These are phyloP conservation scores for Aleiodes sp. DNA, from an alignment of 1,140 invertebrate species.

Conservation along the genomic window DNA sequence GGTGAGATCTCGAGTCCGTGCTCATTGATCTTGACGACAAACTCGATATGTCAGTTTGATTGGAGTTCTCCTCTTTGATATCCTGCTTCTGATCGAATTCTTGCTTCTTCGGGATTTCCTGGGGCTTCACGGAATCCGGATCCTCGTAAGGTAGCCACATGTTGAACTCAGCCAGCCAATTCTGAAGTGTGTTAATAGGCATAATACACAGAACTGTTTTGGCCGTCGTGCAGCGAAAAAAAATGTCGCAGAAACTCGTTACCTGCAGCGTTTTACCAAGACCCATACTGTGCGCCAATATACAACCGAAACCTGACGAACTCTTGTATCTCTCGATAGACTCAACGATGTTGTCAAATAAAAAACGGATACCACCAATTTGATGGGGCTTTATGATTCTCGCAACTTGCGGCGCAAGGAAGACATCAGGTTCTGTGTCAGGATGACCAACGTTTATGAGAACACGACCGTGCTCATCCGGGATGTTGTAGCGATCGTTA, in stretches of 20 bases:
- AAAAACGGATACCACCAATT: slow-evolving; percentile 95
- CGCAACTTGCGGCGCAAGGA: slow-evolving; percentile 91
- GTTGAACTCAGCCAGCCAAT: slow-evolving; percentile 98
- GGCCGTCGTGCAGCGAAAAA: slow-evolving; percentile 88
- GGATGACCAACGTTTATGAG: slow-evolving; percentile 97
- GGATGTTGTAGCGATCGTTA: slow-evolving; percentile 91
- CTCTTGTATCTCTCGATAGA: slow-evolving; percentile 86
- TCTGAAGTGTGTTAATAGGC: slow-evolving; percentile 98
- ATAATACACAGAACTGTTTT: slow-evolving; percentile 95
- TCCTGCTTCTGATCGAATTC: slow-evolving; percentile 48
- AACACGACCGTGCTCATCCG: slow-evolving; percentile 91
- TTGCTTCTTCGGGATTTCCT: slow-evolving; percentile 46
- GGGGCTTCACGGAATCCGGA: slow-evolving; percentile 41
- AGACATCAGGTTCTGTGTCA: slow-evolving; percentile 91
- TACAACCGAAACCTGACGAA: slow-evolving; percentile 96
- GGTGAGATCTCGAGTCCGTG: slow-evolving; percentile 44
- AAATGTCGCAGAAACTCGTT: slow-evolving; percentile 95
- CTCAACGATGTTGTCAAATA: slow-evolving; percentile 97
- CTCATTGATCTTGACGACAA: slow-evolving; percentile 50
- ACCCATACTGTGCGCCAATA: slow-evolving; percentile 99
- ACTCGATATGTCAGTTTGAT: slow-evolving; percentile 48
- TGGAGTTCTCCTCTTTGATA: slow-evolving; percentile 55
- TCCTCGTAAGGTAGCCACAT: slow-evolving; percentile 86
- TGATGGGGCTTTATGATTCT: slow-evolving; percentile 95
- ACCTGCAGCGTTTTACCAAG: slow-evolving; percentile 98